Evolutionary conservation across 1,140 invertebrate genomes (phyloP).

Genomic region (Zaprionus vittiger): DNA sequence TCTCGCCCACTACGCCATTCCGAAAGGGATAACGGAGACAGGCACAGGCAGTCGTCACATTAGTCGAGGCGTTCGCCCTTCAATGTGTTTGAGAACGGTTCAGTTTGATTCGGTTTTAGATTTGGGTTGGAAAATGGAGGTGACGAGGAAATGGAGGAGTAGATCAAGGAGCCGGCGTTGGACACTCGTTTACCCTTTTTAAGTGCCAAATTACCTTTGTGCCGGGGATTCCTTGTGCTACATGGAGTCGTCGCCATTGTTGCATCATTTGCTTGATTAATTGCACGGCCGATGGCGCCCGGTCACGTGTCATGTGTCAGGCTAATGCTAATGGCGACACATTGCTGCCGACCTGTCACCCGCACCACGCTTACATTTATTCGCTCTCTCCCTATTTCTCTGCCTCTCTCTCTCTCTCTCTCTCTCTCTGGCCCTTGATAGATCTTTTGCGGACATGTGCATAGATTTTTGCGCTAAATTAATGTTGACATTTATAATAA

Average conservation of each 20-base stretch:
- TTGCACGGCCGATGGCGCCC: constrained; percentile 45
- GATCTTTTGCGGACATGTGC: constrained; percentile 24
- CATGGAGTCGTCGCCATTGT: constrained; percentile 15
- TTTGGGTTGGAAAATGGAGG: constrained; percentile 9
- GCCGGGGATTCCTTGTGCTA: constrained; percentile 16
- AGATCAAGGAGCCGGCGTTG: background rate
- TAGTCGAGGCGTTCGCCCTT: constrained; percentile 36
- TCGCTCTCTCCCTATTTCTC: too few relatives aligned
- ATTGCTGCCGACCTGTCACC: constrained; percentile 3
- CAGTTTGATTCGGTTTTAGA: background rate
- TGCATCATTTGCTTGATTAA: constrained; percentile 76
- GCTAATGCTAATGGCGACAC: constrained; percentile 34
- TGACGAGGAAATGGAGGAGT: too few relatives aligned
- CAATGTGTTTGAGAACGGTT: constrained; percentile 42
- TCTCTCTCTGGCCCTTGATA: background rate
- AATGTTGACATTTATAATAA: constrained; percentile 80
- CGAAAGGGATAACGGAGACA: constrained; percentile 6
- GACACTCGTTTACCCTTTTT: constrained; percentile 67
- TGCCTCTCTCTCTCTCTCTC: background rate
- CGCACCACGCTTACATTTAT: too few relatives aligned
- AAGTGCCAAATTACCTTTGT: constrained; percentile 76
- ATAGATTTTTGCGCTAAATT: constrained; percentile 66
- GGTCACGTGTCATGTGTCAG: constrained; percentile 47
- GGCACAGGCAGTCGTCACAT: constrained; percentile 49
- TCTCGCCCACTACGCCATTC: too few relatives aligned